Conservation (phyloP, 2,888 invertebrate species). For the Caradrina clavipalpis region DNA sequence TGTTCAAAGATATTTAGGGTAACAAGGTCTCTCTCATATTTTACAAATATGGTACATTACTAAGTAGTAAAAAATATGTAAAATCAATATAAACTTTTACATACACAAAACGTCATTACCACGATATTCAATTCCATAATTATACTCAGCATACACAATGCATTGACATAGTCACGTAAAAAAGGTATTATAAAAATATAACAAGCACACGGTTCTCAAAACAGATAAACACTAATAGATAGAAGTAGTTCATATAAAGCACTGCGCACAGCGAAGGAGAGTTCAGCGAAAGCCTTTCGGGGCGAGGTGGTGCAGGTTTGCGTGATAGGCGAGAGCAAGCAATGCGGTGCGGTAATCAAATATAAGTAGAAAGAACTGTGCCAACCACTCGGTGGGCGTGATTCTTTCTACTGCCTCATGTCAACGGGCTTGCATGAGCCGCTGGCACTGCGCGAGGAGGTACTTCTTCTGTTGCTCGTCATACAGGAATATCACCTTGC, state of each 20-base stretch:
- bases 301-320: slow-evolving; percentile 83
- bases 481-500: slow-evolving; percentile 90
- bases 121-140: slow-evolving; percentile 60
- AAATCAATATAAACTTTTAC: slow-evolving; percentile 55
- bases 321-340: slow-evolving; percentile 82
- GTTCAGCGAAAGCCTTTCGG: slow-evolving; percentile 81
- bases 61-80: slow-evolving; percentile 41
- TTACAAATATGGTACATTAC: slow-evolving; percentile 34
- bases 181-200: slow-evolving; percentile 66
- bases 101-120: slow-evolving; percentile 43
- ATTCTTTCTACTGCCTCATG: slow-evolving; percentile 86
- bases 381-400: slow-evolving; percentile 72
- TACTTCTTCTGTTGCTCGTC: slow-evolving; percentile 87
- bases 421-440: slow-evolving; percentile 86
- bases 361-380: slow-evolving; percentile 86
- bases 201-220: slow-evolving; percentile 59
- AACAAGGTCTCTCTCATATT: slow-evolving; percentile 42
- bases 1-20: slow-evolving; percentile 27
- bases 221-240: slow-evolving; percentile 46
- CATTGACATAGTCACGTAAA: slow-evolving; percentile 47
- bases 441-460: slow-evolving; percentile 83
- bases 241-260: slow-evolving; percentile 69
- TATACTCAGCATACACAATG: slow-evolving; percentile 52
- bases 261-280: slow-evolving; percentile 47
- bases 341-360: slow-evolving; percentile 84